Conservation (phyloP, 2,113 vertebrate genomes). For the Polypterus bichir region DNA sequence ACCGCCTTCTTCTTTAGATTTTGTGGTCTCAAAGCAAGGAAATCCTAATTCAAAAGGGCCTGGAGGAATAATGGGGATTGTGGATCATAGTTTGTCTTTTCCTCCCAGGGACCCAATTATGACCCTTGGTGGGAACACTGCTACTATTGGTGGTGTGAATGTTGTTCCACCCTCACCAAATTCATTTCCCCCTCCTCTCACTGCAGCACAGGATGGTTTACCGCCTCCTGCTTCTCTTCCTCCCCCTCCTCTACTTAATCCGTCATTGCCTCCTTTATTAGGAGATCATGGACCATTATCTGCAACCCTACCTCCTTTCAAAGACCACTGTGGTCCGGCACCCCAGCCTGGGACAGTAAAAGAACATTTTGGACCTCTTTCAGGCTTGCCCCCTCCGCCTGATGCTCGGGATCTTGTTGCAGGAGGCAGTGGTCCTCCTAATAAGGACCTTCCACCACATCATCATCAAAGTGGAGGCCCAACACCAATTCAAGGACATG, state of each 20-base stretch:
- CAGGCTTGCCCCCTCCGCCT: constrained; percentile 28
- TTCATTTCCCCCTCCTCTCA: background rate
- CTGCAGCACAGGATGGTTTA: constrained; percentile 25
- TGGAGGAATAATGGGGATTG: too few relatives aligned
- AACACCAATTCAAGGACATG: too few relatives aligned
- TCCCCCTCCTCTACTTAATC: constrained; percentile 30
- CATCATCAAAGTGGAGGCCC: too few relatives aligned
- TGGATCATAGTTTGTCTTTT: too few relatives aligned
- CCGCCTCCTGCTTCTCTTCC: constrained; percentile 31
- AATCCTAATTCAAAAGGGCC: background rate
- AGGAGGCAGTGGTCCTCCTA: too few relatives aligned
- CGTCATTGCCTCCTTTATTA: constrained; percentile 19
- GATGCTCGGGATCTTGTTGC: constrained; percentile 6
- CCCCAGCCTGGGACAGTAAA: constrained; percentile 69
- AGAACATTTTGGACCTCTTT: constrained; percentile 58
- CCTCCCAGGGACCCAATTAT: background rate
- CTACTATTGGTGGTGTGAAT: background rate
- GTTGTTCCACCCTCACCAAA: background rate
- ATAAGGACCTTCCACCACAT: too few relatives aligned
- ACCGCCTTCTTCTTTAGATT: constrained; percentile 14
- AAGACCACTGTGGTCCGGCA: constrained; percentile 36
- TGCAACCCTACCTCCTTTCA: constrained; percentile 27
- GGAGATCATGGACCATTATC: constrained; percentile 26
- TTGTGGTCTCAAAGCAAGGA: too few relatives aligned
- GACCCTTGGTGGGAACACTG: background rate